Percentiles rank a stretch among this genome's conserved stretches.
Conservation (phyloP, 30 jellyfish, hydroid and myxozoan species). For the Chironex yamaguchii region DNA sequence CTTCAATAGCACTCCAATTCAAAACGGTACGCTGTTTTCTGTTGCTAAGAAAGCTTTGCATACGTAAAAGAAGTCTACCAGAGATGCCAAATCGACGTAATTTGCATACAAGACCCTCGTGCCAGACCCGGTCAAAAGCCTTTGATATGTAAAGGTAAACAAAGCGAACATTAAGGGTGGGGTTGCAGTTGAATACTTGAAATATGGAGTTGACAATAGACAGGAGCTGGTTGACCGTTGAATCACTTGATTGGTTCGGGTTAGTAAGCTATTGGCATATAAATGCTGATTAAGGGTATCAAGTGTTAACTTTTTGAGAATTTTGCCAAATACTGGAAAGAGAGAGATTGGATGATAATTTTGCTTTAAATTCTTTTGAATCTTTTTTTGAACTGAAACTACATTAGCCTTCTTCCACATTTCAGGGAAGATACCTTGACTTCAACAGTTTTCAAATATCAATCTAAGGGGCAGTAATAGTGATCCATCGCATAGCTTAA, state of each 20-base stretch:
- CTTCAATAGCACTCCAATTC: not conserved
- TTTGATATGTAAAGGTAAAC: slow-evolving; percentile 57
- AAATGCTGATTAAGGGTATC: slow-evolving; percentile 26
- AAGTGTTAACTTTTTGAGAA: slow-evolving; percentile 29
- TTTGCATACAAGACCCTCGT: slow-evolving; percentile 44
- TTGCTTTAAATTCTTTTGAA: slow-evolving; percentile 12
- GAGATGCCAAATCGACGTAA: slow-evolving; percentile 7
- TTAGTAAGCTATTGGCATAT: slow-evolving; percentile 8
- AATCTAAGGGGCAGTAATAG: slow-evolving; percentile 61
- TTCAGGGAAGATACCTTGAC: slow-evolving; percentile 59
- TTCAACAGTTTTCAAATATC: slow-evolving; percentile 45
- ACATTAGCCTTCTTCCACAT: slow-evolving; percentile 64
- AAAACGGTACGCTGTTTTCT: slow-evolving; percentile 4
- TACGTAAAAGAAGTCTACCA: not conserved
- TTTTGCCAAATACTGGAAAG: slow-evolving; percentile 25
- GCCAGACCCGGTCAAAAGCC: slow-evolving; percentile 75
- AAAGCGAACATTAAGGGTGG: slow-evolving; percentile 57
- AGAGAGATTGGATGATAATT: slow-evolving; percentile 33
- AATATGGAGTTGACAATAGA: slow-evolving; percentile 13
- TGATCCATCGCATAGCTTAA: slow-evolving; percentile 69
- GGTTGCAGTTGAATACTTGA: slow-evolving; percentile 60
- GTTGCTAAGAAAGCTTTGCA: slow-evolving; percentile 19
- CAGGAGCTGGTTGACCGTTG: slow-evolving; percentile 30
- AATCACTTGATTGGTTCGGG: slow-evolving; percentile 32
- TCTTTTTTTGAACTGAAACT: slow-evolving; percentile 63